Base-by-base conservation (phyloP, 2,888 invertebrate genomes). In the Aphodius granarius region DNA sequence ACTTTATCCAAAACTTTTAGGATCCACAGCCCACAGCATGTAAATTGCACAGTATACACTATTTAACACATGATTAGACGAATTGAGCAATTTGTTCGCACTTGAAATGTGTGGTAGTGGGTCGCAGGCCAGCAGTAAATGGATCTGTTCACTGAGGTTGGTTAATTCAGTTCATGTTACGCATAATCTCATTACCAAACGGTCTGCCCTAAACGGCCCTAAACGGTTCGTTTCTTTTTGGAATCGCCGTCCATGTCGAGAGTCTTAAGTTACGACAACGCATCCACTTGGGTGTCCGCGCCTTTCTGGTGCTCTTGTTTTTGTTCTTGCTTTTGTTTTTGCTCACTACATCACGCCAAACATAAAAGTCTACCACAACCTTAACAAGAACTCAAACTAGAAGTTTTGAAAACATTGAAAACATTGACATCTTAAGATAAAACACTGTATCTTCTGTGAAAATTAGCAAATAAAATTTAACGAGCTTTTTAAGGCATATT, bases 81-180 rank as follows among this genome's bases (percentile, higher is more conserved):
- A 73, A 70, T 76, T 66, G 18, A 63, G 65, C n/a, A 23, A 23
- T 75, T 75, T 18, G 18, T 66, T 63, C 62, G 22, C 72, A 68
- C 68, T 72, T 16, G 63, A 71, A 76, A 76, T 76, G 66, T 76
- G 71, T 76, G 76, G 76, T 76, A 76, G 71, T 74, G 71, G 76
- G 73, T 73, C 66, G n/a, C n/a, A 74, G 66, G 62, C 43, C 22
- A 23, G 65, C 16, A 19, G 65, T 71, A 23, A 62, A 74, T 74
- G 72, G 78, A 78, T 76, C 74, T 77, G 76, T 76, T 75, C 79
- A 76, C 74, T 77, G 77, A 77, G 75, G 79, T 78, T 76, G 79
- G 77, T 77, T 75, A 77, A 78, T 73, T 75, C 71, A 76, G 79
- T 78, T 79, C 79, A 77, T 79, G 78, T 79, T 78, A 77, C 79